Evolutionary conservation across 1,140 invertebrate species (phyloP).

Genomic region (Rhyacophila brunnea): DNA sequence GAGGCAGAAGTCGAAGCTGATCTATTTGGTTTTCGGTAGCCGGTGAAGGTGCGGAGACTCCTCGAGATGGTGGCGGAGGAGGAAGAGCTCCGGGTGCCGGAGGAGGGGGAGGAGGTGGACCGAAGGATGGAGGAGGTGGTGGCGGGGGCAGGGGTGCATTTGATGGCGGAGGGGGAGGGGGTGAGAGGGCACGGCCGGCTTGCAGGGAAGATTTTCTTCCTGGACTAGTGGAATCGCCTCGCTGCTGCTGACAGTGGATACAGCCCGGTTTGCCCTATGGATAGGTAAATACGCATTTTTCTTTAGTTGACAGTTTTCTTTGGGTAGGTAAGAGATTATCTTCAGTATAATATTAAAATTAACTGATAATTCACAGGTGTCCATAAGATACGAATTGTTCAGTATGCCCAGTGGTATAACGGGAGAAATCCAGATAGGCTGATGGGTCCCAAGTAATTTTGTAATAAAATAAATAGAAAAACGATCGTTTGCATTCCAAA

Average conservation of each 20-base stretch:
- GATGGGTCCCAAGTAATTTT: no score
- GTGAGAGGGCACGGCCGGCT: constrained; percentile 40
- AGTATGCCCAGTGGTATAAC: no score
- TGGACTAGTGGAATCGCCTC: constrained; percentile 39
- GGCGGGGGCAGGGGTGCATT: constrained; percentile 49
- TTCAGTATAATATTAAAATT: background rate
- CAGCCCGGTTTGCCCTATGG: constrained; percentile 49
- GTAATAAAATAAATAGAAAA: no score
- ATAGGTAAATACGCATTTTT: no score
- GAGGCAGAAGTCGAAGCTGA: constrained; percentile 73
- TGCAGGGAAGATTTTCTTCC: constrained; percentile 50
- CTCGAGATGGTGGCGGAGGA: constrained; percentile 45
- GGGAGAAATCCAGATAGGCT: no score
- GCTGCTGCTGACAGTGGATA: constrained; percentile 49
- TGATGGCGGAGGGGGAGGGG: constrained; percentile 44
- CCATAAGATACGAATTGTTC: no score
- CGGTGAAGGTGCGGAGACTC: constrained; percentile 35
- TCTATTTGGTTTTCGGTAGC: constrained; percentile 61
- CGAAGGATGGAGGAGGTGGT: constrained; percentile 41
- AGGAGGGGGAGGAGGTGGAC: constrained; percentile 43
- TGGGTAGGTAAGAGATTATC: no score
- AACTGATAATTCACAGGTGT: background rate
- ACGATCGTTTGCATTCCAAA: no score
- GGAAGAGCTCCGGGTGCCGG: constrained; percentile 38
- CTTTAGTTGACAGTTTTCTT: no score